These are phyloP conservation scores for Sepiola atlantica DNA, from an alignment of 2,888 invertebrate species.

Conservation along the genomic window DNA sequence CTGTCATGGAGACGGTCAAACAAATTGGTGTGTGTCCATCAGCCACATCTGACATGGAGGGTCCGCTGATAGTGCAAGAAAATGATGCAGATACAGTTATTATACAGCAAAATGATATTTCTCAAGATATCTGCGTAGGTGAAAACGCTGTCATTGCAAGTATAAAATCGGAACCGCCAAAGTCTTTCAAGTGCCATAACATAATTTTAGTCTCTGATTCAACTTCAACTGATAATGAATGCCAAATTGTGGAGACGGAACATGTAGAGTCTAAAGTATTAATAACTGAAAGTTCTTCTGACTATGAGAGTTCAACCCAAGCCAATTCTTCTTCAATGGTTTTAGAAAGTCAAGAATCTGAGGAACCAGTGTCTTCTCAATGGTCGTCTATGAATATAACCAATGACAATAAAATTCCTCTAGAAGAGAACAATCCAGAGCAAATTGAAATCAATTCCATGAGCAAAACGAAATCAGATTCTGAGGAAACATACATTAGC, in stretches of 20 bases:
- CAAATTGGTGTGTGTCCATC: not conserved
- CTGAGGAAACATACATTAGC: not conserved
- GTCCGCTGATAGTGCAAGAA: not conserved
- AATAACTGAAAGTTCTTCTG: not conserved
- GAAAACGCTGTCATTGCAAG: not conserved
- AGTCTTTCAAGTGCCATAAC: not conserved
- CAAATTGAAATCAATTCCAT: not conserved
- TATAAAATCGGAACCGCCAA: not conserved
- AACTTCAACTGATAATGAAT: not conserved
- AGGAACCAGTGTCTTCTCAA: not conserved
- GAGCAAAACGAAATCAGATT: too few relatives aligned
- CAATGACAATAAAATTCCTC: not conserved
- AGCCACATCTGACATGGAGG: not conserved
- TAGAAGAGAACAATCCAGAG: not conserved
- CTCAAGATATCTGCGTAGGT: not conserved
- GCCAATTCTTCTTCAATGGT: not conserved
- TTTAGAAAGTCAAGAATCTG: not conserved
- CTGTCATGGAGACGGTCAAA: not conserved
- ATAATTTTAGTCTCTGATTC: slow-evolving; percentile 15
- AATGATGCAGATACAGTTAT: not conserved
- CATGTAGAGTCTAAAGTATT: not conserved
- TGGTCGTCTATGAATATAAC: not conserved
- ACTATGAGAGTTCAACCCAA: not conserved
- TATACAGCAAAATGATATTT: not conserved
- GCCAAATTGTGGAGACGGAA: slow-evolving; percentile 15